Percentiles rank a stretch among this genome's conserved stretches.
Conservation (phyloP, 2,888 invertebrate species). For the Cremastinae sp. region DNA sequence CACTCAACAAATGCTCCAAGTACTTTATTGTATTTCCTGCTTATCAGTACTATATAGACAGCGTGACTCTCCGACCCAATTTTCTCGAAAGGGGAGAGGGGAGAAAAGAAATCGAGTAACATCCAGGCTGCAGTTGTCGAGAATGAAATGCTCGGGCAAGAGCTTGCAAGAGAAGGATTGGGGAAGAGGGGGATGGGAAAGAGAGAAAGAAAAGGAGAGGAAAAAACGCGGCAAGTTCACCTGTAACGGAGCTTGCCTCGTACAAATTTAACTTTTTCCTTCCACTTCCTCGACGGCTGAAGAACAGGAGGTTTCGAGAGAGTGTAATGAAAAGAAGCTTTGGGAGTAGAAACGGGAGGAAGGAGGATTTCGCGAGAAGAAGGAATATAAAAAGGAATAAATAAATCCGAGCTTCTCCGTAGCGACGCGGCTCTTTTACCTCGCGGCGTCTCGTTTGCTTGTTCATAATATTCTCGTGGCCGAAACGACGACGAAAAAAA, state of each 20-base stretch:
- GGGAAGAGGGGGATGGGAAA: constrained; percentile 29
- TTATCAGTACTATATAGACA: too few relatives aligned
- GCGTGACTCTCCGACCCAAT: too few relatives aligned
- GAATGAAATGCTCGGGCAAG: too few relatives aligned
- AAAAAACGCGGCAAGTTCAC: constrained; percentile 35
- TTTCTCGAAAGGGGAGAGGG: too few relatives aligned
- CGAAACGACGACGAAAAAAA: constrained; percentile 47
- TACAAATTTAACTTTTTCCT: constrained; percentile 70
- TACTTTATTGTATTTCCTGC: too few relatives aligned
- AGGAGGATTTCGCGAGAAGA: too few relatives aligned
- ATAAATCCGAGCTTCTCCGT: constrained; percentile 46
- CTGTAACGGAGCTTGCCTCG: constrained; percentile 48
- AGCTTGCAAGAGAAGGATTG: too few relatives aligned
- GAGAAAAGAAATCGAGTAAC: too few relatives aligned
- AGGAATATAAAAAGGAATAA: constrained; percentile 32
- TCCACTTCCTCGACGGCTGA: constrained; percentile 36
- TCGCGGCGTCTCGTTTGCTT: constrained; percentile 63
- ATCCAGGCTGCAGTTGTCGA: too few relatives aligned
- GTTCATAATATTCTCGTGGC: constrained; percentile 65
- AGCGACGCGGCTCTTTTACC: constrained; percentile 64
- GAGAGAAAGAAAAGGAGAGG: constrained; percentile 22
- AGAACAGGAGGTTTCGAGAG: constrained; percentile 41
- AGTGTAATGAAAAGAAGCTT: constrained; percentile 63
- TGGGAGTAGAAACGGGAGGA: too few relatives aligned
- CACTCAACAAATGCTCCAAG: too few relatives aligned